Evolutionary conservation across 2,888 invertebrate genomes (phyloP), one percentile per base, ranked within the genome.

Genomic region (Meandrusa payeni): DNA sequence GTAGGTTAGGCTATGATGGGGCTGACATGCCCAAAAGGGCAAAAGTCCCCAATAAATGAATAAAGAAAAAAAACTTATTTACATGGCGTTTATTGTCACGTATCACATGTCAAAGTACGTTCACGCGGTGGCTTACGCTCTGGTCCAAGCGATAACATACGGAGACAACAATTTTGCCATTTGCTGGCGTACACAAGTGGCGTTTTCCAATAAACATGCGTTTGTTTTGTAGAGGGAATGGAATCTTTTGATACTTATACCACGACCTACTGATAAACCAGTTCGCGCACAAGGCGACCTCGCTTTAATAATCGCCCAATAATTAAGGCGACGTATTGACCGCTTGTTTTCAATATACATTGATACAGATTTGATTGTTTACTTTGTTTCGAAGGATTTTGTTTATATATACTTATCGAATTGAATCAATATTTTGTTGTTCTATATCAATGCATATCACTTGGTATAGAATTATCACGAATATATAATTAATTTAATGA

Each of bases 241-340:
- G 57, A 52, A 57, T 53, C 59, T 64, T 69, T 68, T 54, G 51
- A 68, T 55, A 59, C 71, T 76, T 69, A 65, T 52, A 52, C 64
- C 68, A 60, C 64, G 54, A 47, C 55, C 53, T 46, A 64, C 63
- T 74, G 73, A 74, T 75, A 85, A 83, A 87, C 87, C 83, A 82
- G 87, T 86, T 81, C 62, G 70, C 63, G 64, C 61, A 73, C 76
- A 79, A 67, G 79, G 59, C 75, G 86, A 73, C 85, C 86, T 86
- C 83, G 85, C 60, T 63, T 32, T 59, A 63, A 62, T 62, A 62
- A 60, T 71, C 76, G 72, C 71, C 65, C 71, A 78, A 79, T 80
- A 78, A 85, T 79, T 81, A 79, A 79, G 72, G 64, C 74, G 63
- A 75, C 75, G 74, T 74, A 81, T 79, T 81, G 78, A 67, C 73